Conservation (phyloP, 1,140 invertebrate genomes). For the Lepidurus packardi region DNA sequence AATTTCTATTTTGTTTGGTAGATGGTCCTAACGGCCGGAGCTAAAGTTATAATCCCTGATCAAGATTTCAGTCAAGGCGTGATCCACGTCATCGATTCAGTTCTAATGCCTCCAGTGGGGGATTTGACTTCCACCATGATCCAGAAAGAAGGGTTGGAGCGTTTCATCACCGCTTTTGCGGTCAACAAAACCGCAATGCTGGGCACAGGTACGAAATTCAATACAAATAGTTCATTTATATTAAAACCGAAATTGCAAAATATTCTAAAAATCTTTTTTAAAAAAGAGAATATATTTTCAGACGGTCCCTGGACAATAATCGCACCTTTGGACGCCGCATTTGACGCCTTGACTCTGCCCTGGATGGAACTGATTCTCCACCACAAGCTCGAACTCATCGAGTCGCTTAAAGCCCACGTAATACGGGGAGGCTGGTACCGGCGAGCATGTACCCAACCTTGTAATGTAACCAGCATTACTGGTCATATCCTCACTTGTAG, state of each 20-base stretch:
- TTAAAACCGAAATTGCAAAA: not conserved
- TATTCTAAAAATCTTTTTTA: not conserved
- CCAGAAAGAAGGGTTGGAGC: not conserved
- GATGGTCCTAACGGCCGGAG: conserved; percentile 22
- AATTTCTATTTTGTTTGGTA: not conserved
- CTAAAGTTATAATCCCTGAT: conserved; percentile 10
- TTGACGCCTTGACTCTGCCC: not conserved
- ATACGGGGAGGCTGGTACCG: not conserved
- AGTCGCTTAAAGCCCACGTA: conserved; percentile 21
- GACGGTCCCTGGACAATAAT: conserved; percentile 24
- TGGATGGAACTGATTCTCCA: not conserved
- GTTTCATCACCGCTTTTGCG: conserved; percentile 9
- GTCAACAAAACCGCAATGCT: conserved; percentile 15
- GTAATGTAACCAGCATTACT: not conserved
- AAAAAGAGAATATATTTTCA: conserved; percentile 25
- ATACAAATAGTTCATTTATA: not conserved
- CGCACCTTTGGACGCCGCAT: conserved; percentile 22
- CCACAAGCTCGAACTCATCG: not conserved
- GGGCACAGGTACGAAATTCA: not conserved
- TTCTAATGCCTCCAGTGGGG: not conserved
- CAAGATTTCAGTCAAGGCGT: conserved; percentile 28
- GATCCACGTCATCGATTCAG: conserved; percentile 17
- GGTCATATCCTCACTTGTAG: conserved; percentile 16
- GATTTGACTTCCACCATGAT: conserved; percentile 23
- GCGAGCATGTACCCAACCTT: not conserved